These are phyloP conservation scores for Loriculus beryllinus DNA, from an alignment of 2,797 vertebrate species.

Conservation along the genomic window DNA sequence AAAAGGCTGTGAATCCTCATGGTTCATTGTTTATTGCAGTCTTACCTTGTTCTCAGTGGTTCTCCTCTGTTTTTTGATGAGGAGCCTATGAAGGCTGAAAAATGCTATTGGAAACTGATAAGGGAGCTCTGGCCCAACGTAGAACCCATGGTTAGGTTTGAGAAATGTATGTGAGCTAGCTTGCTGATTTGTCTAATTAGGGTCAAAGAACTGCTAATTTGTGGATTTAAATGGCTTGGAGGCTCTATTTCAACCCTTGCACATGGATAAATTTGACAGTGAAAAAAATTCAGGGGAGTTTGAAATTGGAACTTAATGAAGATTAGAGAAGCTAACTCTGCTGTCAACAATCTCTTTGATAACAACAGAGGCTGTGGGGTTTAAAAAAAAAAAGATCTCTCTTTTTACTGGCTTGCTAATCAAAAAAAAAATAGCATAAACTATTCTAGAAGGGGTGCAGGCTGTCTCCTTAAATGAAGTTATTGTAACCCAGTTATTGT, in stretches of 20 bases:
- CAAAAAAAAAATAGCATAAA: neutral
- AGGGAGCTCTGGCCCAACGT: accelerated
- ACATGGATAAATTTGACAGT: neutral
- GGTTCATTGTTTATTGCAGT: neutral
- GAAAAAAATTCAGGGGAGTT: neutral
- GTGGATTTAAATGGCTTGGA: neutral
- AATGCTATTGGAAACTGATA: neutral
- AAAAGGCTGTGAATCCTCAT: accelerated
- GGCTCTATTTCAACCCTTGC: neutral
- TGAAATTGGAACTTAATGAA: neutral
- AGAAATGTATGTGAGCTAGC: neutral
- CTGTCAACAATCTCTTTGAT: neutral
- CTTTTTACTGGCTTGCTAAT: neutral
- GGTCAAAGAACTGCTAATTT: neutral
- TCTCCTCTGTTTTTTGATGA: neutral
- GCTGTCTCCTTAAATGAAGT: neutral
- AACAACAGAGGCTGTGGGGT: neutral
- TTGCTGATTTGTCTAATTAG: neutral
- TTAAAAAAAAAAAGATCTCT: neutral
- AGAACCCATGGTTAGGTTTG: neutral
- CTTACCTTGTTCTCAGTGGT: neutral
- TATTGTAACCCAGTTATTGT: neutral
- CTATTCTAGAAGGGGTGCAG: neutral
- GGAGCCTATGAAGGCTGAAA: neutral
- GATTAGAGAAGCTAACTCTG: neutral